Base-by-base conservation (phyloP, 2,888 invertebrate species). In the Piscicola geometra region DNA sequence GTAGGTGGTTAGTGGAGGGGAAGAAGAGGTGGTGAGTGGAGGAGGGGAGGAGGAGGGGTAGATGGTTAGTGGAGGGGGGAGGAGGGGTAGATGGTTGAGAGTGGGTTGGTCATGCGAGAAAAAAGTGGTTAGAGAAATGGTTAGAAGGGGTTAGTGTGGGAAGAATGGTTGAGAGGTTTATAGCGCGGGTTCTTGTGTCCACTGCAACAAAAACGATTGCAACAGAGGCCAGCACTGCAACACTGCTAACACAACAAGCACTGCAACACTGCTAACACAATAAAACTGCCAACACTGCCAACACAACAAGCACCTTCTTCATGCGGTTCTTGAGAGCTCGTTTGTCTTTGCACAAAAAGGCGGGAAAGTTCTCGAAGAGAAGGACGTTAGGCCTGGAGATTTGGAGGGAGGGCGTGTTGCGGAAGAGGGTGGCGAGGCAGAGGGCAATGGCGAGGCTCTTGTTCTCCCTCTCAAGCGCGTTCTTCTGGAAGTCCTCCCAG, bases 271-370 rank as follows among this genome's bases (percentile, higher is more conserved):
- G 21, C 64, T n/a, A 64, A 64, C 25, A 66, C 30, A 28, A 28
- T 9, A 3, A 64, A 64, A 64, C 25, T 12, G 21, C 25, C 30
- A 30, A 28, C 5, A 3, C 3, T 12, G 9, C 30, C 1, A 72
- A 72, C 21, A 56, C 1, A 12, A 12, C 2, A 66, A 28, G 32
- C 2, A 76, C 76, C 41, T 74, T 67, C 56, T 77, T 77, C 60
- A 77, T 66, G 25, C 47, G 75, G 66, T 70, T 71, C 56, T 75
- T 75, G 41, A 73, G 50, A n/a, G 67, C 71, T 90, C 86, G 90
- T 84, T 92, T 92, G 83, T 93, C 93, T 84, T 92, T 92, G 81
- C 91, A 91, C 72, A 93, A 90, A 86, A 93, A 94, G 77, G 91
- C 91, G 79, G 92, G 92, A 81, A 91, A 91, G 80, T 91, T 88